These are phyloP conservation scores for Poicephalus gulielmi DNA, from an alignment of 2,113 vertebrate genomes.

Conservation along the genomic window DNA sequence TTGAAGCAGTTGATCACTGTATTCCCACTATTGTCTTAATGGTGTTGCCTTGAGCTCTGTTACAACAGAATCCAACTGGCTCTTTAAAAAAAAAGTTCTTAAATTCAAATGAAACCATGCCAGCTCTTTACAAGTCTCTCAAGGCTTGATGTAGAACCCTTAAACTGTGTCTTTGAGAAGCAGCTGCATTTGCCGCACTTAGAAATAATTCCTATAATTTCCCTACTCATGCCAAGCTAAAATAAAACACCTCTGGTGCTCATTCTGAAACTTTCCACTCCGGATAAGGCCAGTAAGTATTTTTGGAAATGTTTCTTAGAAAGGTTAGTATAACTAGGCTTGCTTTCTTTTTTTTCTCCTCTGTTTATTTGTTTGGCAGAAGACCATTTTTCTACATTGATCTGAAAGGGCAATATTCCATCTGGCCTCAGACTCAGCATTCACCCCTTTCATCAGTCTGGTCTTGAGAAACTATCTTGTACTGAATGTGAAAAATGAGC, in stretches of 20 bases:
- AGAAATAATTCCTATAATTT: conserved; percentile 42
- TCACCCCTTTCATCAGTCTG: conserved; percentile 25
- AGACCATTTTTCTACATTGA: conserved; percentile 6
- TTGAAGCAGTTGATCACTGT: neutral
- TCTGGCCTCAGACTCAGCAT: conserved; percentile 13
- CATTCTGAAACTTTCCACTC: conserved; percentile 56
- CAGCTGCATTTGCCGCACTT: conserved; percentile 43
- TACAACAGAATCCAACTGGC: neutral
- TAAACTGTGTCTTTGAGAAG: conserved; percentile 26
- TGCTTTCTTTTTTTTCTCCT: neutral
- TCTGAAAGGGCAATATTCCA: conserved; percentile 50
- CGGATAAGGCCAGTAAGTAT: conserved; percentile 36
- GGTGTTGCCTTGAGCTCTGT: neutral
- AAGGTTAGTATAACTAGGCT: conserved; percentile 43
- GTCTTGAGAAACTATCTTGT: conserved; percentile 50
- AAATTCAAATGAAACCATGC: conserved; percentile 20
- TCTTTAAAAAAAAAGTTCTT: neutral
- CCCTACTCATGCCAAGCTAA: conserved; percentile 47
- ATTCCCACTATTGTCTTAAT: conserved; percentile 25
- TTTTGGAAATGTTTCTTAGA: conserved; percentile 26
- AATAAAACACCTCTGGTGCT: conserved; percentile 53
- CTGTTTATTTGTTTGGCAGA: conserved; percentile 53
- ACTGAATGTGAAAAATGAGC: conserved; percentile 44
- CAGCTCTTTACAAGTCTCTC: conserved; percentile 37
- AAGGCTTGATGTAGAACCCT: conserved; percentile 13